Conservation (phyloP, 2,888 invertebrate genomes). For the Cephus sareptanus region DNA sequence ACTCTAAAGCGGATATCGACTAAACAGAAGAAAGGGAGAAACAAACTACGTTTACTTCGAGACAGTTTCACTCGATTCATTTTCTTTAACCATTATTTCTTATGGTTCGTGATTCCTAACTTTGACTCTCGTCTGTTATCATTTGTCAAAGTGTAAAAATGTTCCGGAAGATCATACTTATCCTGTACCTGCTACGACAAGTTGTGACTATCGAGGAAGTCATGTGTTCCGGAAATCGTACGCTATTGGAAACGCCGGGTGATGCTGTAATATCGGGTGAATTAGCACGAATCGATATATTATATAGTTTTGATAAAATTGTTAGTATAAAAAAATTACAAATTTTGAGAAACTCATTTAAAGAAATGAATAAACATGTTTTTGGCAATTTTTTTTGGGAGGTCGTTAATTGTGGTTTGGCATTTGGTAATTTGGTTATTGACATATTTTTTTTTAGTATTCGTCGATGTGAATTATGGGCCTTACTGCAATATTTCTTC, state of each 20-base stretch:
- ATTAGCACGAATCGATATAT: background rate
- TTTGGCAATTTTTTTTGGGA: background rate
- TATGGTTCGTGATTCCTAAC: background rate
- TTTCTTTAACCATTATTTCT: background rate
- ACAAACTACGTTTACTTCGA: background rate
- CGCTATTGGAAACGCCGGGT: conserved; percentile 52
- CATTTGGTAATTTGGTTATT: background rate
- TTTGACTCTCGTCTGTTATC: background rate
- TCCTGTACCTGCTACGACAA: background rate
- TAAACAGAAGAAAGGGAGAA: conserved; percentile 38
- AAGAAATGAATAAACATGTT: background rate
- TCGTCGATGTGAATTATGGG: conserved; percentile 62
- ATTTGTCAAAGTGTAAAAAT: background rate
- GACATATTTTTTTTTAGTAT: conserved; percentile 43
- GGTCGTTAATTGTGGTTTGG: background rate
- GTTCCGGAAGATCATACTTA: background rate
- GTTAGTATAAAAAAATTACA: background rate
- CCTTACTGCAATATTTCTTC: conserved; percentile 61
- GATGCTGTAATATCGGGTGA: conserved; percentile 58
- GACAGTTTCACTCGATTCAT: background rate
- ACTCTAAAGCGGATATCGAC: conserved; percentile 38
- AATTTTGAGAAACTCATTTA: background rate
- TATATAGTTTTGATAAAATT: background rate
- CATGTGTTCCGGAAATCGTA: conserved; percentile 49
- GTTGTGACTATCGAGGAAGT: background rate